Conservation (phyloP, 1,140 invertebrate species). For the Contarinia nasturtii region DNA sequence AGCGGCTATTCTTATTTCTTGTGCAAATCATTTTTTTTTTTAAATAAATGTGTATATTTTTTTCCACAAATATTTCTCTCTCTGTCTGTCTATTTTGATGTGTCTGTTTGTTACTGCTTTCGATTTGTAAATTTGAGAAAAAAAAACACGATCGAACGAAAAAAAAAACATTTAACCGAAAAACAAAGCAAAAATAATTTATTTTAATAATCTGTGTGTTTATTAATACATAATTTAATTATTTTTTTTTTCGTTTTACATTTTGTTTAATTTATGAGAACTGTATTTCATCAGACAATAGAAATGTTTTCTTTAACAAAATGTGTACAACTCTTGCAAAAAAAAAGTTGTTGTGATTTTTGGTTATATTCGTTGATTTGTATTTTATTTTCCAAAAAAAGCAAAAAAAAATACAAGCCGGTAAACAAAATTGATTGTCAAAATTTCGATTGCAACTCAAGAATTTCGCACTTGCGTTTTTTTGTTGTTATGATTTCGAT, state of each 20-base stretch:
- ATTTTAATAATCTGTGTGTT: too few relatives aligned
- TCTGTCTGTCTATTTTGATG: background rate
- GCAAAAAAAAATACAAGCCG: too few relatives aligned
- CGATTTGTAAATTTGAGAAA: background rate
- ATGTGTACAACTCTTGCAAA: background rate
- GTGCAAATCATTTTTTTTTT: background rate
- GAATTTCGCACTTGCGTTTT: background rate
- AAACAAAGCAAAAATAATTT: too few relatives aligned
- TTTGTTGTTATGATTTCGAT: background rate
- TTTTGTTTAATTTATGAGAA: slow-evolving; percentile 2
- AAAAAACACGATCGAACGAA: background rate
- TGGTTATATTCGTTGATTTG: too few relatives aligned
- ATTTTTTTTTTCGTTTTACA: background rate
- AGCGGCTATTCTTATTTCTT: background rate
- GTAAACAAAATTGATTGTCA: background rate
- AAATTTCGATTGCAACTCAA: background rate
- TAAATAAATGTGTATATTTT: background rate
- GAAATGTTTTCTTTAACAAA: background rate
- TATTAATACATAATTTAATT: background rate
- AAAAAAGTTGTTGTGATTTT: background rate
- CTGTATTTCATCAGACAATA: background rate
- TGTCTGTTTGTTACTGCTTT: background rate
- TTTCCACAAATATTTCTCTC: background rate
- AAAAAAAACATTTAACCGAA: background rate
- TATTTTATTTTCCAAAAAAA: too few relatives aligned